These are phyloP conservation scores for Netelia fuscicornis DNA, from an alignment of 2,888 invertebrate species.

Conservation along the genomic window DNA sequence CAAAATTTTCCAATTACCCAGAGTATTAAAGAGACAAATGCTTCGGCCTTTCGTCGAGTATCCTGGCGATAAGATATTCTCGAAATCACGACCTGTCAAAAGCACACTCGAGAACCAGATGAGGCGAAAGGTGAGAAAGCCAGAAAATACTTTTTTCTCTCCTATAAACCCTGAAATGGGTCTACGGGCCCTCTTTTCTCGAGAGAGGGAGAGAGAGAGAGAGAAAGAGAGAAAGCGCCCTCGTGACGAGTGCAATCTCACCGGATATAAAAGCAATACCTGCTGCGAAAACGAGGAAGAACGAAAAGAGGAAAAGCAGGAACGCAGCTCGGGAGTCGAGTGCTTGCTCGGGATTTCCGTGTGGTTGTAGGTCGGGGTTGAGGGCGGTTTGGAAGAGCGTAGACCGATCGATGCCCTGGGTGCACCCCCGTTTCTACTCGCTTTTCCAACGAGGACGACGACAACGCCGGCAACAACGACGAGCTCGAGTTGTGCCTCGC, in stretches of 20 bases:
- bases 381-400: conserved; percentile 70
- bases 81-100: conserved; percentile 45
- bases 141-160: conserved; percentile 23
- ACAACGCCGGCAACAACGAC: conserved; percentile 36
- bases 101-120: conserved; percentile 47
- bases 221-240: conserved; percentile 70
- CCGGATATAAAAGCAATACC: conserved; percentile 74
- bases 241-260: conserved; percentile 71
- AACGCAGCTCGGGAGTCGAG: conserved; percentile 52
- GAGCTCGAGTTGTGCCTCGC: conserved; percentile 46
- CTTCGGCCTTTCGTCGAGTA: conserved; percentile 2
- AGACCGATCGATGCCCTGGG: conserved; percentile 77
- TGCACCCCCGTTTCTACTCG: conserved; percentile 64
- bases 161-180: conserved; percentile 62
- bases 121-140: conserved; percentile 35
- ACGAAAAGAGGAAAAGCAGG: conserved; percentile 49
- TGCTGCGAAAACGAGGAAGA: conserved; percentile 55
- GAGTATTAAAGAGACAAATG: conserved; percentile 6
- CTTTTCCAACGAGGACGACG: conserved; percentile 31
- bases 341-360: conserved; percentile 65
- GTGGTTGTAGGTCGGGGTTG: conserved; percentile 73
- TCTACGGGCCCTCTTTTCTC: conserved; percentile 67
- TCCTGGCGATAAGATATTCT: conserved; percentile 31
- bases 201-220: conserved; percentile 68
- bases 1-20: conserved; percentile 38